Evolutionary conservation across 2,888 invertebrate genomes (phyloP), one percentile per base, ranked within the genome.

Genomic region (Keiferia lycopersicella): DNA sequence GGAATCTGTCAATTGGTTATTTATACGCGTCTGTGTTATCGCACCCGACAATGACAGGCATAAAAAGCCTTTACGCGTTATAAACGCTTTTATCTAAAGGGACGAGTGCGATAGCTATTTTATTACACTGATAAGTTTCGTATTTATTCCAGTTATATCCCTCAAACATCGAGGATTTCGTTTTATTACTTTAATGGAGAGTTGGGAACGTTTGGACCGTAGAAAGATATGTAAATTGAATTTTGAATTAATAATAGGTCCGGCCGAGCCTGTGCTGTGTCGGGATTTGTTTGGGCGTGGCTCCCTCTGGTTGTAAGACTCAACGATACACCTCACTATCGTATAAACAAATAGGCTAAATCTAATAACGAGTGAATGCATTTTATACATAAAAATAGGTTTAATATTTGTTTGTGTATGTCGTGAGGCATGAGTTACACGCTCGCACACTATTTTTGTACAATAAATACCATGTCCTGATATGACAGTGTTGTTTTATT

Each of bases 391-490:
- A 83, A 84, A 84, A 79, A 76, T 87, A 87, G 84, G 78, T 86
- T 87, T 84, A 84, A 75, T 83, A 83, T 87, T 88, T 87, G 89
- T 90, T 88, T 87, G 89, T 91, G 88, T 87, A 85, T 82, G 87
- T 88, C 85, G 84, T 84, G 87, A 87, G 82, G 83, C 87, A 88
- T 87, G 89, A 86, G 84, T 87, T 86, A 86, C 87, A 86, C 87
- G 87, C 89, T 88, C 89, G 90, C 91, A 90, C 91, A 90, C 88
- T 91, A 91, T 91, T 91, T 91, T 91, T 91, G 88, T 91, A 91
- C 88, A 91, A 91, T 91, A 91, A 91, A 90, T 88, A 90, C 87
- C 87, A 87, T 89, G 91, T 89, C 89, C 88, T 83, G 83, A 87
- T 83, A 82, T 79, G 75, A 77, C 69, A 72, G 67, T 72, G 75